Base-by-base conservation (phyloP, 2,888 invertebrate species). In the Nycteola revayana region DNA sequence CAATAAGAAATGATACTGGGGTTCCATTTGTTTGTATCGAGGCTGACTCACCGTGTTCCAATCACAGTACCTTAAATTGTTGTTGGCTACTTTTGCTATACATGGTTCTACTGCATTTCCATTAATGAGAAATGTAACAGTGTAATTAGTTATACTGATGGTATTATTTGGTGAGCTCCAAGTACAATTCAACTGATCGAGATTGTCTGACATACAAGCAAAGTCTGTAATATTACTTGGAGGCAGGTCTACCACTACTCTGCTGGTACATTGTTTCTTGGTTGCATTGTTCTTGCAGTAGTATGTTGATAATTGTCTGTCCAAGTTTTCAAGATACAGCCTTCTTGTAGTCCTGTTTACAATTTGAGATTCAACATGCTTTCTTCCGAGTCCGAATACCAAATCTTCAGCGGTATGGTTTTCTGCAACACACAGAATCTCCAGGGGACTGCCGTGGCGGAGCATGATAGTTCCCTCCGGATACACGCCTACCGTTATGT, bases 151-250 rank as follows among this genome's bases (percentile, higher is more conserved):
- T 20, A 49, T 54, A 47, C 71, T 75, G 21, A 37, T 92, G 80
- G 85, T 47, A 1, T 62, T 46, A 1, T 61, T 60, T 1, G 92
- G 91, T 26, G 89, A 84, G 0, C 90, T 91, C 93, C 96, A 96
- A 1, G 91, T 90, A 66, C 96, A 97, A 7, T 91, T 93, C 51
- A 96, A 79, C 55, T 91, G 91, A 32, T 93, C 91, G 81, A 94
- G 93, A 69, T 96, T 94, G 47, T 90, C 83, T 7, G 95, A 93
- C 28, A 92, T 77, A 65, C 96, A 97, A 11, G 81, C 80, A 60
- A 96, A 95, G 68, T 95, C 92, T 5, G 81, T 75, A 1, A 95
- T 93, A 51, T 89, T 74, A 39, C 84, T 68, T 0, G 96, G 96
- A 33, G 90, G 83, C 23, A 84, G 79, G 23, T 91, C 91, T 30